Evolutionary conservation across 2,888 invertebrate genomes (phyloP), one percentile per base, ranked within the genome.

Genomic region (Pilophorus perplexus): DNA sequence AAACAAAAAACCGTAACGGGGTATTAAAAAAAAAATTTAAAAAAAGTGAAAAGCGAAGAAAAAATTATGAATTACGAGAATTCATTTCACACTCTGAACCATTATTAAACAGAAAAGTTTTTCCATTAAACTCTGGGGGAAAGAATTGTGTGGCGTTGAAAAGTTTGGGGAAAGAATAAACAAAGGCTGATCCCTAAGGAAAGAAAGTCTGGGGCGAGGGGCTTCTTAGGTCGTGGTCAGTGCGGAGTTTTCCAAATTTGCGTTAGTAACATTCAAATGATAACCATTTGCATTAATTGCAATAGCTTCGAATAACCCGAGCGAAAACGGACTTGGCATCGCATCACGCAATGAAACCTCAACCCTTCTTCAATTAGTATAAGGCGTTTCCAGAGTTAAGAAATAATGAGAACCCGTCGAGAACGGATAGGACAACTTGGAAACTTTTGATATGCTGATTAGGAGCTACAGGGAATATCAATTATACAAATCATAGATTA

Each of bases 371-470:
- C n/a, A n/a, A n/a, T n/a, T n/a, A n/a, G n/a, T n/a, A n/a, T n/a
- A n/a, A n/a, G n/a, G n/a, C n/a, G n/a, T n/a, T n/a, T n/a, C n/a
- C n/a, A n/a, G n/a, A n/a, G n/a, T n/a, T n/a, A n/a, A n/a, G n/a
- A n/a, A n/a, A n/a, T n/a, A n/a, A n/a, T n/a, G n/a, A n/a, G n/a
- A n/a, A n/a, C n/a, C n/a, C n/a, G n/a, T n/a, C n/a, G n/a, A n/a
- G n/a, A n/a, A n/a, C n/a, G n/a, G 46, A 46, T 46, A 16, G 55
- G 25, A 37, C 8, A 20, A 55, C n/a, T 37, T 23, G 2, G 6
- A 27, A 59, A 59, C 59, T 59, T 59, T 59, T 25, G 44, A 42
- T 44, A 33, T 59, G 59, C 59, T 59, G 59, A 59, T 59, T 59
- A 40, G 40, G 42, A 42, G 42, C 42, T 40, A 59, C 59, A 59